A percentile compares a stretch with the other conserved stretches of the same genome.
Evolutionary conservation across 1,140 invertebrate genomes (phyloP).

Genomic region (Schlechtendalia chinensis): DNA sequence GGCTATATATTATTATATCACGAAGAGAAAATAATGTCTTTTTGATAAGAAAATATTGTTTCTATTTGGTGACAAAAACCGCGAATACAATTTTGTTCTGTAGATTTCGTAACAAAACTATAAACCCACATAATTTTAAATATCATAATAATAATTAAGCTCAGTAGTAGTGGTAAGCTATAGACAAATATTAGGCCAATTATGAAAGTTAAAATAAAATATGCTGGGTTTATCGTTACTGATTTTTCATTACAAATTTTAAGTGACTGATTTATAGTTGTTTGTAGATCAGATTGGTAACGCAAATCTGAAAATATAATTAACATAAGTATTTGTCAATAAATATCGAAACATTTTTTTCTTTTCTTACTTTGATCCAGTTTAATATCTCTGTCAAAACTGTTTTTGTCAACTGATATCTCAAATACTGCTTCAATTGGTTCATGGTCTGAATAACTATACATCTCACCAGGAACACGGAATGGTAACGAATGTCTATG

Average conservation of each 20-base stretch:
- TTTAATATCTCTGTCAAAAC: neutral
- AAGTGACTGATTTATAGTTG: neutral
- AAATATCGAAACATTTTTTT: neutral
- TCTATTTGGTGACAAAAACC: slow-evolving; percentile 15
- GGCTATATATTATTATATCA: neutral
- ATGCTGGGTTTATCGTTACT: neutral
- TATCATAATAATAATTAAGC: neutral
- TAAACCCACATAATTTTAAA: slow-evolving; percentile 1
- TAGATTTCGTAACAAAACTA: neutral
- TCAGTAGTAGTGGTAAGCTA: neutral
- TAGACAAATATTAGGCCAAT: neutral
- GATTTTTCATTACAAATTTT: neutral
- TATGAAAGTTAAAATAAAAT: neutral
- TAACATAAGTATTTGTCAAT: neutral
- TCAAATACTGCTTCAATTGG: slow-evolving; percentile 71
- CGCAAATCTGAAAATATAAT: neutral
- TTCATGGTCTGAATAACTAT: slow-evolving; percentile 89
- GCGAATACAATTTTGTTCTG: slow-evolving; percentile 26
- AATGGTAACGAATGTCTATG: slow-evolving; percentile 72
- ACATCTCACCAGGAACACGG: slow-evolving; percentile 68
- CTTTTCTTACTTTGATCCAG: neutral
- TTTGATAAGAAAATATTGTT: slow-evolving; percentile 6
- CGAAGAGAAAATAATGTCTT: neutral
- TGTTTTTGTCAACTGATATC: slow-evolving; percentile 53
- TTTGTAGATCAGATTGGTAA: neutral